Evolutionary conservation across 2,888 invertebrate species (phyloP), one percentile per base, ranked within the genome.

Genomic region (Alloplasta piceator): DNA sequence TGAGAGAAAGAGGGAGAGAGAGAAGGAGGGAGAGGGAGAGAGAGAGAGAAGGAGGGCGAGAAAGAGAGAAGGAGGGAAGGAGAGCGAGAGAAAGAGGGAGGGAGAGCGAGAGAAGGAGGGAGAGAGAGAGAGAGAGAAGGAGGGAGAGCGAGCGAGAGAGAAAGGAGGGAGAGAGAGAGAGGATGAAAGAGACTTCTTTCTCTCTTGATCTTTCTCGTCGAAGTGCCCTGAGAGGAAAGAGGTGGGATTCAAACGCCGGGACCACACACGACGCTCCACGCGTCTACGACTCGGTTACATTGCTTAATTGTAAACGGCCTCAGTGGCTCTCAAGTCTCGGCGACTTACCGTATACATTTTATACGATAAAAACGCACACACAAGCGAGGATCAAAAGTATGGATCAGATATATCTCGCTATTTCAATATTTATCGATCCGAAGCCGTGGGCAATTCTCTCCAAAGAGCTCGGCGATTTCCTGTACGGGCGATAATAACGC

Each of bases 261-360:
- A 92, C 92, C 92, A 91, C 92, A 92, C 92, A 92, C 91, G 92
- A 91, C 88, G 92, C 90, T 91, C 92, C 91, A 91, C 91, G 91
- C 91, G 92, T 91, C 91, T 91, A 89, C 89, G 91, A 91, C 91
- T 92, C 89, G 89, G 91, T 91, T 90, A 91, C 91, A 92, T 91
- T 91, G 91, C 91, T 92, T 92, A 92, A 92, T 92, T 92, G 91
- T 92, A 92, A 91, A 91, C 90, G 90, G 88, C 86, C 82, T 26
- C 91, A 90, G 91, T 77, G 91, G 86, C 78, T 87, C 90, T 89
- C 91, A 91, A 84, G 64, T 70, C 70, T 64, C 12, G 72, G 78
- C 67, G 78, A 71, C 60, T 16, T 48, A 7, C 14, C 12, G 26
- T n/a, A 39, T 6, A 26, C 56, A 63, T 63, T 55, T 5, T 61